Conservation (phyloP, 2,113 vertebrate genomes). For the Charadrius vociferus region DNA sequence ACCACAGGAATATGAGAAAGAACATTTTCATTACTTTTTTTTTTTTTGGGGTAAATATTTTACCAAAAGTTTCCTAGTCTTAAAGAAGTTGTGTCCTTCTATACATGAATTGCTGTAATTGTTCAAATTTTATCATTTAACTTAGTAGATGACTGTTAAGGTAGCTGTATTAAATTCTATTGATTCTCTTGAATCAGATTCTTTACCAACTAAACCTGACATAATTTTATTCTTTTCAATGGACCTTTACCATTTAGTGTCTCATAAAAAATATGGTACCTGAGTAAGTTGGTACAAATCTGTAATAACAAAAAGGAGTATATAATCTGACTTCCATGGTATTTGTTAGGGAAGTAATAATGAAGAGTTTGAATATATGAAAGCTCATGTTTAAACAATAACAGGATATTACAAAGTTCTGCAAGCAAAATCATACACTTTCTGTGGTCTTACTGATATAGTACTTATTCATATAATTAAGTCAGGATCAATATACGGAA, state of each 20-base stretch:
- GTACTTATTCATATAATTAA: not conserved
- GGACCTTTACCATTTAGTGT: not conserved
- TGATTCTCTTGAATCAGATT: not conserved
- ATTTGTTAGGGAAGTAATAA: not conserved
- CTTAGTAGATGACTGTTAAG: not conserved
- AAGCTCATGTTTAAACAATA: not conserved
- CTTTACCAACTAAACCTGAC: not conserved
- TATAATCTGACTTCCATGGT: not conserved
- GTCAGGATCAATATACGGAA: not conserved
- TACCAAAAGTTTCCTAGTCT: not conserved
- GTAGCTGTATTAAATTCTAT: not conserved
- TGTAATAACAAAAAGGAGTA: not conserved
- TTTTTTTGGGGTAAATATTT: not conserved
- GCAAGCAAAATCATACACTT: not conserved
- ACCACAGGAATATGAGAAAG: not conserved
- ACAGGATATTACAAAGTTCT: not conserved
- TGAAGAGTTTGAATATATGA: not conserved
- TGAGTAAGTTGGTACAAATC: not conserved
- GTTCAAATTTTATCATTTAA: not conserved
- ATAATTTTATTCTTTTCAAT: not conserved
- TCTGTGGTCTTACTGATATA: not conserved
- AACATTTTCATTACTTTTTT: not conserved
- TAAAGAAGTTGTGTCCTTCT: not conserved
- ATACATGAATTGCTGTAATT: fast-evolving
- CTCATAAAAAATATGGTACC: not conserved